These are phyloP conservation scores for Xanthorhoe designata DNA, from an alignment of 2,888 invertebrate genomes.

Conservation along the genomic window DNA sequence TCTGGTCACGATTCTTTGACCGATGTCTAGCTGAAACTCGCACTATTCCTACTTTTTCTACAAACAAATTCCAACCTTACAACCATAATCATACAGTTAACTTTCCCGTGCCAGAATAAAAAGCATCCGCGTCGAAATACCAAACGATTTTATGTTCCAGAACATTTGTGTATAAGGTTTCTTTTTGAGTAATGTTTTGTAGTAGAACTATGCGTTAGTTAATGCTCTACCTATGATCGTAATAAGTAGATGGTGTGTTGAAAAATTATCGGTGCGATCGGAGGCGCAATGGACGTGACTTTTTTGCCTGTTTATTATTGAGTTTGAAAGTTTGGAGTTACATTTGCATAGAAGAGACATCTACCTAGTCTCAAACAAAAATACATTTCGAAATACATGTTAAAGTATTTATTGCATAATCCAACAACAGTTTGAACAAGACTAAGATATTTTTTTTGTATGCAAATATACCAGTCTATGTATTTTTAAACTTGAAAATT, in stretches of 20 bases:
- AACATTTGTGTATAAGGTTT: slow-evolving; percentile 26
- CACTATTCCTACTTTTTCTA: slow-evolving; percentile 45
- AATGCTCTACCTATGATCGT: slow-evolving; percentile 83
- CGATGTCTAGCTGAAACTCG: slow-evolving; percentile 77
- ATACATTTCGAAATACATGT: too few species aligned
- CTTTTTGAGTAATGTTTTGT: slow-evolving; percentile 50
- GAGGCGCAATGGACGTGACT: slow-evolving; percentile 82
- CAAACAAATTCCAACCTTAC: slow-evolving; percentile 52
- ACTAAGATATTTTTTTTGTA: too few species aligned
- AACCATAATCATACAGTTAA: not conserved
- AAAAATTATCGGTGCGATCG: slow-evolving; percentile 85
- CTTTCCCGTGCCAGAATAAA: slow-evolving; percentile 32
- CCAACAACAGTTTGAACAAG: too few species aligned
- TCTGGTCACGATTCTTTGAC: slow-evolving; percentile 83
- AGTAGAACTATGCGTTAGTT: slow-evolving; percentile 75
- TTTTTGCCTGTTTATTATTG: slow-evolving; percentile 82
- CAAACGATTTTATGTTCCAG: slow-evolving; percentile 44
- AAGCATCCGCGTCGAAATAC: slow-evolving; percentile 33
- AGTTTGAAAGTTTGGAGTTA: slow-evolving; percentile 64
- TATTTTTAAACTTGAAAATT: too few species aligned
- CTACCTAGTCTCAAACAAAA: not conserved
- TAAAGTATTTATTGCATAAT: too few species aligned
- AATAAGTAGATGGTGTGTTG: slow-evolving; percentile 86
- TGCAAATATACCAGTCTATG: too few species aligned
- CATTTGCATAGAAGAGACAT: slow-evolving; percentile 53